Evolutionary conservation across 2,888 invertebrate genomes (phyloP).

Genomic region (Lasioglossum oenotherae): DNA sequence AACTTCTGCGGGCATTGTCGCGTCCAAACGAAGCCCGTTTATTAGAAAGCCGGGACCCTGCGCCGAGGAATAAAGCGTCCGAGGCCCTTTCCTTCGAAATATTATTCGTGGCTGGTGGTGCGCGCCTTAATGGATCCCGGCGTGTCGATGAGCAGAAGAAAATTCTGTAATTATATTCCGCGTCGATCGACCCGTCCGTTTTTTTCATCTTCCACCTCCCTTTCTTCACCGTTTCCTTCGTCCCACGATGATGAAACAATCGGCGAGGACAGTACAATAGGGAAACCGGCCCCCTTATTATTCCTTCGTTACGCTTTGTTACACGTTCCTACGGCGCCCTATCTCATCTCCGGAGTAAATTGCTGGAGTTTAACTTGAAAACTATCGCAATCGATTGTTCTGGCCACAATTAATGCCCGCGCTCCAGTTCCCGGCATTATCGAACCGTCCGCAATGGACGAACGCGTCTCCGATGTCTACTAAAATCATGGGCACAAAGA

Average conservation of each 20-base stretch:
- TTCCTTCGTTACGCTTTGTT: constrained; percentile 21
- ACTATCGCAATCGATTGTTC: constrained; percentile 26
- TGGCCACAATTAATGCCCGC: constrained; percentile 14
- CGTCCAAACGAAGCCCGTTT: constrained; percentile 28
- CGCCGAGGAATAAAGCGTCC: constrained; percentile 25
- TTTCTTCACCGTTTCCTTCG: not conserved
- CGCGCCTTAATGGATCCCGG: constrained; percentile 31
- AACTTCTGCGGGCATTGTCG: constrained; percentile 7
- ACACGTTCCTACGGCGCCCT: not conserved
- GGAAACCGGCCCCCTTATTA: constrained; percentile 10
- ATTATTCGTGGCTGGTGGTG: constrained; percentile 5
- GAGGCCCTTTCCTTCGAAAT: constrained; percentile 28
- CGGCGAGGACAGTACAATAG: not conserved
- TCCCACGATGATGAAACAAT: constrained; percentile 23
- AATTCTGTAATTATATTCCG: constrained; percentile 34
- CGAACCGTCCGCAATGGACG: not conserved
- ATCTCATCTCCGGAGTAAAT: constrained; percentile 20
- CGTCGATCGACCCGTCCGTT: constrained; percentile 11
- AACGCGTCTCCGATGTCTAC: no score
- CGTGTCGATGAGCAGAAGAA: constrained; percentile 6
- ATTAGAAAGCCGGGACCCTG: not conserved
- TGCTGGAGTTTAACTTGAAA: constrained; percentile 25
- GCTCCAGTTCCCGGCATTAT: not conserved
- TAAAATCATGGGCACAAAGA: no score
- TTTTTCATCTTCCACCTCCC: not conserved